Conservation (phyloP, 2,113 vertebrate genomes). For the Centropus bengalensis region DNA sequence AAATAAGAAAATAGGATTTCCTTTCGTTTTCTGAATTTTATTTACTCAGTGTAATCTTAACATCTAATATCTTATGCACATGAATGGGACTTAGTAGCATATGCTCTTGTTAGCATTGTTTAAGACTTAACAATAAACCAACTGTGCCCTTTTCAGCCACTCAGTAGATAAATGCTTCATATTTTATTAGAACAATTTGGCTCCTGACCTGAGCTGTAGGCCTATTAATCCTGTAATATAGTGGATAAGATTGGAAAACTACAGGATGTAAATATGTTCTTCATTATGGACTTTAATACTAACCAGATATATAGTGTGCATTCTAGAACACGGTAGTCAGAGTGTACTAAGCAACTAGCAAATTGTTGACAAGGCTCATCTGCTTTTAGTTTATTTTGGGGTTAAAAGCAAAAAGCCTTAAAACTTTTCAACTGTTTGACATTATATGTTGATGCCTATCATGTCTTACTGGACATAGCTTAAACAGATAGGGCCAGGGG, state of each 20-base stretch:
- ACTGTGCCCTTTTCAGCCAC: conserved; percentile 40
- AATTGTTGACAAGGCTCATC: conserved; percentile 71
- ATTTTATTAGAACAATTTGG: conserved; percentile 68
- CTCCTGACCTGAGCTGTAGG: conserved; percentile 54
- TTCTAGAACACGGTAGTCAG: conserved; percentile 59
- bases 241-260: conserved; percentile 73
- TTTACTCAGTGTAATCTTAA: conserved; percentile 77
- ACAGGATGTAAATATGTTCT: conserved; percentile 85
- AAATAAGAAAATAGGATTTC: conserved; percentile 9
- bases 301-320: conserved; percentile 62
- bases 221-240: conserved; percentile 63
- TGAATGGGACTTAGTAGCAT: conserved; percentile 77
- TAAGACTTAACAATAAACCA: conserved; percentile 63
- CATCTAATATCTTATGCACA: conserved; percentile 76
- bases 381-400: conserved; percentile 58
- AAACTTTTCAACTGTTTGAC: conserved; percentile 7
- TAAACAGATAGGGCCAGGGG: background rate
- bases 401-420: conserved; percentile 23
- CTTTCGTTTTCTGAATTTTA: conserved; percentile 75
- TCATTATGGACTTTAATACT: conserved; percentile 80
- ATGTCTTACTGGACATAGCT: background rate
- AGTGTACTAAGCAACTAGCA: conserved; percentile 54
- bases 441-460: conserved; percentile 16
- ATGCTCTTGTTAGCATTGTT: conserved; percentile 40
- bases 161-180: conserved; percentile 47